phyloP scores from a whole-genome alignment of 2,113 vertebrate species.

The Glaucomys volans region DNA sequence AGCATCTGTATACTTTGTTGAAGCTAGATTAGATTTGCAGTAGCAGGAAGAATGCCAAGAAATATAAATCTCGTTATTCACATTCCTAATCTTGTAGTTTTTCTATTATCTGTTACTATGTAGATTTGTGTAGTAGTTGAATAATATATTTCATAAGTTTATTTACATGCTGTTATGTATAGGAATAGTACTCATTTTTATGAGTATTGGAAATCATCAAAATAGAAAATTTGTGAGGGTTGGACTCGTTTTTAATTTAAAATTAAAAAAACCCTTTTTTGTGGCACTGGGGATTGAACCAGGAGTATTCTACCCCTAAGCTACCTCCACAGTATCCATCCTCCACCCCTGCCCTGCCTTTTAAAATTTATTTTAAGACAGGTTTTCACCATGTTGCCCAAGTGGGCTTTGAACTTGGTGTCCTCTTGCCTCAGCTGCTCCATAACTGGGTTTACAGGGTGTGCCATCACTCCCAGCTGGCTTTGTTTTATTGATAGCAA shows the following conservation, averaged over 20 bases:
- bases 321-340: background rate
- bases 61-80: constrained; percentile 3
- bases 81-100: constrained; percentile 38
- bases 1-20: constrained; percentile 39
- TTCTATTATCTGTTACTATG: background rate
- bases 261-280: background rate
- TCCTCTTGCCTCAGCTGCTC: background rate
- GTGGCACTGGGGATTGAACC: background rate
- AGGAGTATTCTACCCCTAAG: background rate
- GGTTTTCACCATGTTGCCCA: background rate
- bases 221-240: constrained; percentile 23
- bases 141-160: constrained; percentile 49
- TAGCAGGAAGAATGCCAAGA: constrained; percentile 31
- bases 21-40: constrained; percentile 3
- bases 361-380: background rate
- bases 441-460: background rate
- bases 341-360: background rate
- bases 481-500: background rate
- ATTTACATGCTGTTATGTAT: background rate
- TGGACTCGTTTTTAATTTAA: background rate
- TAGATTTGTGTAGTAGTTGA: constrained; percentile 13
- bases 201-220: constrained; percentile 30
- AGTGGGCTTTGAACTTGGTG: background rate
- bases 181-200: background rate
- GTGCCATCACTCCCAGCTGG: background rate